phyloP scores from a whole-genome alignment of 2,113 vertebrate genomes.

The Phrynosoma blainvillii region DNA sequence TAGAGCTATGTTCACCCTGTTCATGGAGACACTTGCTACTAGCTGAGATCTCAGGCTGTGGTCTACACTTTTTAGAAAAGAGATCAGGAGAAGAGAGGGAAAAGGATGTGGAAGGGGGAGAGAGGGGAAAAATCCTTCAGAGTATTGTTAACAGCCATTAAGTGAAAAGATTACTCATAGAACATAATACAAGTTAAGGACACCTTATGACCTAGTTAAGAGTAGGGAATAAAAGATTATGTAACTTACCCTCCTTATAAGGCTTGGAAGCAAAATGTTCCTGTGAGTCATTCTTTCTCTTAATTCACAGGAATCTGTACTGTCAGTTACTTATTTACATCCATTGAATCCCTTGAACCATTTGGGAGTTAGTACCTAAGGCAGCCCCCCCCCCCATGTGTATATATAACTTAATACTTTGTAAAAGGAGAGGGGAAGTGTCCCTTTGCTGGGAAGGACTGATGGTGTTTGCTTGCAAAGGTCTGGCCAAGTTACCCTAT shows the following conservation, averaged over 20 bases:
- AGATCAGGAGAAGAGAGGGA: background rate
- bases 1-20: background rate
- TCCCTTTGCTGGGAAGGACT: background rate
- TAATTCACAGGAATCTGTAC: background rate
- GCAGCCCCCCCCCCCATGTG: background rate
- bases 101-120: background rate
- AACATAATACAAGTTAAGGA: background rate
- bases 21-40: background rate
- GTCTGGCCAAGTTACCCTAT: background rate
- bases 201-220: slow-evolving; percentile 10
- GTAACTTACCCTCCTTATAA: background rate
- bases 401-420: background rate
- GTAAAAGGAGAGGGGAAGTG: fast-evolving
- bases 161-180: background rate
- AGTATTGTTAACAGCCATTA: background rate
- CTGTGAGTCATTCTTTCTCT: background rate
- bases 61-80: background rate
- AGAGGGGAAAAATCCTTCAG: background rate
- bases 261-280: background rate
- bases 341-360: background rate
- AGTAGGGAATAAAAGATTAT: background rate
- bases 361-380: background rate
- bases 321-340: slow-evolving; percentile 21
- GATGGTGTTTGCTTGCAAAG: background rate
- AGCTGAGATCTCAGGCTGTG: background rate